Evolutionary conservation across 2,888 invertebrate species (phyloP), one percentile per base, ranked within the genome.

Genomic region (Dysmachus trigonus): DNA sequence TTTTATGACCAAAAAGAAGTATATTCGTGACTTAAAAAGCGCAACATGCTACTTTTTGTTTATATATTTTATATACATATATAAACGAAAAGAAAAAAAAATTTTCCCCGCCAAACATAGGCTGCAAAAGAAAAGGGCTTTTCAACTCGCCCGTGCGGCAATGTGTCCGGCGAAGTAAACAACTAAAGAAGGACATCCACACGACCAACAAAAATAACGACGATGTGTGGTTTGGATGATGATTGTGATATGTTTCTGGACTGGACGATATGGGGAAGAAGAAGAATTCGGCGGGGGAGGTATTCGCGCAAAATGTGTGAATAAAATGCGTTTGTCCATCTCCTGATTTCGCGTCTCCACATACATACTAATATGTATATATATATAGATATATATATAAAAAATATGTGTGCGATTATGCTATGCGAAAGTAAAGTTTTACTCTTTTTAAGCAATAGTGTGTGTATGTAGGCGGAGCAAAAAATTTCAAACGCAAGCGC

Each of bases 401-500:
- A 47, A 47, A 47, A 62, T 22, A 7, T 62, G 62, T 62, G 62
- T 62, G n/a, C n/a, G n/a, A n/a, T n/a, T n/a, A n/a, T n/a, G n/a
- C n/a, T n/a, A 81, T 81, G 38, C 83, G n/a, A 41, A 41, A 13
- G 38, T 38, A 72, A 72, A 72, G 71, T 15, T 81, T 51, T 81
- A 47, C 81, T 81, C 72, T 83, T 83, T 81, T 83, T 73, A 31
- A 53, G 22, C 72, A 38, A 15, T 41, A 22, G 83, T 83, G 83
- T 72, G 72, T 83, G 86, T 83, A 83, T 87, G 87, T 86, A 87
- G 88, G 88, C 88, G 88, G 88, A 87, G 87, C 88, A 87, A 87
- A 87, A 86, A 86, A 86, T 86, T 87, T 87, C 85, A 87, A 87
- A 88, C 88, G 88, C 88, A 88, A 87, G 88, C 88, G 88, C 88